A percentile compares a stretch with the other conserved stretches of the same genome.
Conservation (phyloP, 2,113 vertebrate species). For the Chaetura pelagica region DNA sequence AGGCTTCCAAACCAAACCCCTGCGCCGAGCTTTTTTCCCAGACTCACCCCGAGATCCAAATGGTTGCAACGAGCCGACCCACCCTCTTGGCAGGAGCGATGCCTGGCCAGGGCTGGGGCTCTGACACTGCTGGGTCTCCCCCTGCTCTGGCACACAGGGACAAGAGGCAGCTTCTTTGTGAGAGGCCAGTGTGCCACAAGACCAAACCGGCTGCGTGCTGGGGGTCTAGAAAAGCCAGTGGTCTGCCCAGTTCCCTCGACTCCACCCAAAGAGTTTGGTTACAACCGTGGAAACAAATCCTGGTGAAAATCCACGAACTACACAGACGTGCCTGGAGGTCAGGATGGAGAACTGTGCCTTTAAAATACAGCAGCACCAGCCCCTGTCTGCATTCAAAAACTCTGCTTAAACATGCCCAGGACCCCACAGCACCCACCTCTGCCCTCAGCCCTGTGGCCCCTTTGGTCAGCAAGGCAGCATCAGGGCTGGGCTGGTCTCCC, state of each 20-base stretch:
- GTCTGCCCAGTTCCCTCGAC: neutral
- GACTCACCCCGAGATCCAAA: neutral
- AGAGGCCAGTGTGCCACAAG: neutral
- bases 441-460: neutral
- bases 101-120: neutral
- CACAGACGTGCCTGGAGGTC: neutral
- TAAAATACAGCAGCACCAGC: neutral
- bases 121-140: neutral
- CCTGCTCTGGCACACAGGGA: accelerated
- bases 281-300: accelerated
- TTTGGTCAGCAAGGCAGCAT: accelerated
- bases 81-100: neutral
- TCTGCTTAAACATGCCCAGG: accelerated
- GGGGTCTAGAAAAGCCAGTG: neutral
- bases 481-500: neutral
- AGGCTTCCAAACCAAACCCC: neutral
- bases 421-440: accelerated
- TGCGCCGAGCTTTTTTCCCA: neutral
- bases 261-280: accelerated
- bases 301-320: neutral
- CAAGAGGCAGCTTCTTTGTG: neutral
- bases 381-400: neutral
- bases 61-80: accelerated
- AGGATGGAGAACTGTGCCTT: neutral
- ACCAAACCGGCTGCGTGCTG: accelerated